These are phyloP conservation scores for Nasonia oneida DNA, from an alignment of 2,888 invertebrate species.

Conservation along the genomic window DNA sequence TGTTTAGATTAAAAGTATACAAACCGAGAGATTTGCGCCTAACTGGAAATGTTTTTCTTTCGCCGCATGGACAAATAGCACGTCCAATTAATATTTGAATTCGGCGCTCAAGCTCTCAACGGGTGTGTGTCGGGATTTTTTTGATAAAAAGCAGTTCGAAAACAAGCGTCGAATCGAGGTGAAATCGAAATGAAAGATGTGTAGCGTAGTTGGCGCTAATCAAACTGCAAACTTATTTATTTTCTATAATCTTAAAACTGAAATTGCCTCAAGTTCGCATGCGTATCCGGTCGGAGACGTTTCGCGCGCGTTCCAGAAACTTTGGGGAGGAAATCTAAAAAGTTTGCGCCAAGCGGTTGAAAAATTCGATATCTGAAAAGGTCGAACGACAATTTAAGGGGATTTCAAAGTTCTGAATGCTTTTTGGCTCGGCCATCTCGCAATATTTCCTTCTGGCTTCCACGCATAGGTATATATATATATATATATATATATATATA, in stretches of 20 bases:
- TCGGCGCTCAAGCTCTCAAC: not conserved
- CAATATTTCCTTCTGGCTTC: slow-evolving; percentile 33
- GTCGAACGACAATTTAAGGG: slow-evolving; percentile 54
- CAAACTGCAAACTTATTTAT: not conserved
- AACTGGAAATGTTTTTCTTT: too few relatives aligned
- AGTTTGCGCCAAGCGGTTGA: slow-evolving; percentile 50
- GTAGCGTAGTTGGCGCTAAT: not conserved
- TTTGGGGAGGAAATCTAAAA: slow-evolving; percentile 28
- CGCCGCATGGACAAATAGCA: too few relatives aligned
- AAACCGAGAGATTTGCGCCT: too few relatives aligned
- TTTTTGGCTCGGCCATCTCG: slow-evolving; percentile 40
- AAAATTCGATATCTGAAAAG: slow-evolving; percentile 58
- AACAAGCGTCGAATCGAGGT: too few relatives aligned
- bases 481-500: not conserved
- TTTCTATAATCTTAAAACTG: slow-evolving; percentile 10
- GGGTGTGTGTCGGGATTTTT: too few relatives aligned
- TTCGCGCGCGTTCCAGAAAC: not conserved
- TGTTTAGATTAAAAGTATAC: too few relatives aligned
- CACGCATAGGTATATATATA: too few relatives aligned
- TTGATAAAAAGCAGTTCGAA: too few relatives aligned
- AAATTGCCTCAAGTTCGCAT: slow-evolving; percentile 8
- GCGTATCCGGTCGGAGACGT: not conserved
- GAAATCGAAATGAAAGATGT: not conserved
- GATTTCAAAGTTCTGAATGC: slow-evolving; percentile 57
- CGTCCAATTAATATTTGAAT: not conserved